Evolutionary conservation across 2,797 vertebrate genomes (phyloP), one percentile per base, ranked within the genome.

Genomic region (Halcyon leucocephala): DNA sequence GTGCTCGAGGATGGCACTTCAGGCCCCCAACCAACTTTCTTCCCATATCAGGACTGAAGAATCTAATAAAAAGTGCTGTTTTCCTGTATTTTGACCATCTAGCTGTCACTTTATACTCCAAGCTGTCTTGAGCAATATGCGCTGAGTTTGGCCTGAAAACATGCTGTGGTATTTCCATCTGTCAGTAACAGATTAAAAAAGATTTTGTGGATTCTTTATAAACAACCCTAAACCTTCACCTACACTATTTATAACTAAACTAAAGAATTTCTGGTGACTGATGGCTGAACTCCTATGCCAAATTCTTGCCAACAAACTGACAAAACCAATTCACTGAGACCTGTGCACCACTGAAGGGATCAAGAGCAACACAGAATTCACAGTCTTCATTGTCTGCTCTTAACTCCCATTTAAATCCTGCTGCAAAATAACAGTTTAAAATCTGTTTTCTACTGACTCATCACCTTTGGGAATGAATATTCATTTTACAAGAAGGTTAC

Each of bases 91-190:
- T 92, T 82, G 35, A 41, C 60, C 49, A 21, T 3, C 42, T 48
- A 65, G 20, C 42, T 90, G 66, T 21, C 10, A 62, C n/a, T 62
- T 88, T 5, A 9, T 69, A 16, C 48, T 55, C 51, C 57, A 89
- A 28, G 51, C 3, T 18, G 22, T 54, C 35, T 58, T 1, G 1
- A 85, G 54, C 62, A 86, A 13, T 31, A 4, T 28, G 48, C 81
- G 9, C 14, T 65, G 86, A 78, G 41, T 91, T 77, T 84, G 62
- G n/a, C 65, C 51, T 73, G 61, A 93, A 91, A 95, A 79, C 80
- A 66, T 8, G 14, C 67, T 66, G 44, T 89, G 86, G 58, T 84
- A 95, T 96, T 96, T 84, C 90, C 93, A 96, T 96, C 95, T 96
- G 94, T 90, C 91, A 95, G 93, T 70, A 73, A 77, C 66, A 91